A percentile compares a stretch with the other conserved stretches of the same genome.
phyloP scores from a whole-genome alignment of 2,113 vertebrate species.

The Odontophorus gujanensis region DNA sequence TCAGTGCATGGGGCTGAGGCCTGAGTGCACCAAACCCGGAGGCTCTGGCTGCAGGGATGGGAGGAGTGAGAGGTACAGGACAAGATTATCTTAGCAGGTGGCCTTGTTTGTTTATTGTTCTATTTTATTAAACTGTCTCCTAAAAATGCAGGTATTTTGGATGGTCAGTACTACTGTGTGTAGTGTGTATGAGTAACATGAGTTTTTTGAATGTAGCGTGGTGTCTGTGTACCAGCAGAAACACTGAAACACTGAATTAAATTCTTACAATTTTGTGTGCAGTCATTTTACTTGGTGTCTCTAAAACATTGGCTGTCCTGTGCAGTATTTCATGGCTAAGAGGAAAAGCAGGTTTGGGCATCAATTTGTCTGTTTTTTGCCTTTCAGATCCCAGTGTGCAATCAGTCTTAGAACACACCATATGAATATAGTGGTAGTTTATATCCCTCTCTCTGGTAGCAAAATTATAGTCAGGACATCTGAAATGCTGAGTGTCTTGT shows the following conservation, averaged over 20 bases:
- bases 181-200: neutral
- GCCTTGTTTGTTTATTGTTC: neutral
- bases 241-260: neutral
- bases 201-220: neutral
- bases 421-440: neutral
- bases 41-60: neutral
- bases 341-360: neutral
- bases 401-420: neutral
- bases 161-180: neutral
- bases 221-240: neutral
- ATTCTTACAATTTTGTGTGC: neutral
- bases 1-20: fast-evolving
- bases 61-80: neutral
- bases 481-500: neutral
- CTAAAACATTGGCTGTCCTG: neutral
- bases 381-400: neutral
- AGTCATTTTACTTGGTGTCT: neutral
- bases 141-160: neutral
- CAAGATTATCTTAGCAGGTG: neutral
- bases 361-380: neutral
- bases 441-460: neutral
- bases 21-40: neutral
- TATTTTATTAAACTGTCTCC: neutral
- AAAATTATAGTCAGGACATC: neutral
- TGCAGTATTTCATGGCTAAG: neutral